Conservation (phyloP, 2,113 vertebrate species). For the Gasterosteus aculeatus region DNA sequence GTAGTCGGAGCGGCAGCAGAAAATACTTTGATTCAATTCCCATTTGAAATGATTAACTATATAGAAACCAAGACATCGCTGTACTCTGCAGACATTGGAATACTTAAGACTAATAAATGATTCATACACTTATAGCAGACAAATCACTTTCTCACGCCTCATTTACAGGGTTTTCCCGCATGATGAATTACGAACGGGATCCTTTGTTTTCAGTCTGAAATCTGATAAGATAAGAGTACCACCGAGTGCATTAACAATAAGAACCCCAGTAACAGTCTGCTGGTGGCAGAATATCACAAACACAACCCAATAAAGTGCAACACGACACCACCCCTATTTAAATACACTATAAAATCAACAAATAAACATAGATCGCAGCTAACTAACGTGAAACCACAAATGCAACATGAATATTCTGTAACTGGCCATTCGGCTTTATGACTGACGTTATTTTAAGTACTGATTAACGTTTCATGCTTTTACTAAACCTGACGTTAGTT, state of each 20-base stretch:
- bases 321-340: too few relatives aligned
- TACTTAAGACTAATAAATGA: background rate
- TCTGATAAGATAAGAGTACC: background rate
- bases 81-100: background rate
- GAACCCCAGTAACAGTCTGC: background rate
- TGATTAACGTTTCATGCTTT: background rate
- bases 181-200: background rate
- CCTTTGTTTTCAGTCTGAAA: background rate
- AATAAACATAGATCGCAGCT: too few relatives aligned
- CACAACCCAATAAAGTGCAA: too few relatives aligned
- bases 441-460: background rate
- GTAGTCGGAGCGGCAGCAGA: background rate
- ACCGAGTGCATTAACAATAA: background rate
- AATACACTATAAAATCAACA: too few relatives aligned
- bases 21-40: background rate
- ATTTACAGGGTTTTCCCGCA: background rate
- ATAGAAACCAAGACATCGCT: too few relatives aligned
- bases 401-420: background rate
- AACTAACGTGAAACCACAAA: background rate
- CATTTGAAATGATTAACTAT: background rate
- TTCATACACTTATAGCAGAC: background rate
- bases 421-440: background rate
- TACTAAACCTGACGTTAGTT: background rate
- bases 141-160: background rate
- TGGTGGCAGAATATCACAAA: too few relatives aligned